These are phyloP conservation scores for Tenthredo notha DNA, from an alignment of 2,888 invertebrate species.

Conservation along the genomic window DNA sequence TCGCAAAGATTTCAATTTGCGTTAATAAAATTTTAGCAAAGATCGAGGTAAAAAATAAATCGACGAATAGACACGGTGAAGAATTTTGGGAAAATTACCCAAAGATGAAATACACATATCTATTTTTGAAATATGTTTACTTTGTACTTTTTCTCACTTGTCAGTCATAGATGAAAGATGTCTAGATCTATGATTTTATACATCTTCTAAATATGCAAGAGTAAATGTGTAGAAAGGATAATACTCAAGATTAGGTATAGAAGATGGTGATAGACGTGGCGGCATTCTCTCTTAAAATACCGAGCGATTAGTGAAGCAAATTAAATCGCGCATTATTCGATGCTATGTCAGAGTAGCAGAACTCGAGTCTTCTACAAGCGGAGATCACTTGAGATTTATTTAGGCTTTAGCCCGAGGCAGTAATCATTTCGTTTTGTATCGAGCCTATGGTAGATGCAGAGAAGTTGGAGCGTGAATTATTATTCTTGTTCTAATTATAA, in stretches of 20 bases:
- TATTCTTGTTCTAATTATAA: conserved; percentile 68
- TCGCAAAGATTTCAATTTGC: not conserved
- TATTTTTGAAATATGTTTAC: not conserved
- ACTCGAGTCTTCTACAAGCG: not conserved
- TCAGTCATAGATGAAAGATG: not conserved
- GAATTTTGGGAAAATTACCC: not conserved
- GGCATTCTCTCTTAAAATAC: conserved; percentile 19
- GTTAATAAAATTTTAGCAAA: no score
- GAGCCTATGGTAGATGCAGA: conserved; percentile 21
- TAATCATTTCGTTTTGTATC: conserved; percentile 32
- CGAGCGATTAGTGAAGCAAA: conserved; percentile 11
- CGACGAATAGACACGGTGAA: not conserved
- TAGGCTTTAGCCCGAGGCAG: conserved; percentile 24
- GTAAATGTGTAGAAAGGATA: not conserved
- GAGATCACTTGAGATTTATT: conserved; percentile 28
- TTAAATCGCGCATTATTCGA: not conserved
- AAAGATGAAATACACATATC: not conserved
- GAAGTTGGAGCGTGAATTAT: conserved; percentile 60
- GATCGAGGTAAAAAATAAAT: no score
- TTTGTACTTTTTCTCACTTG: not conserved
- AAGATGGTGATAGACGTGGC: not conserved
- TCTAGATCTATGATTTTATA: not conserved
- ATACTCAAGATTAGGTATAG: not conserved
- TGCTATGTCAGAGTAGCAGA: not conserved
- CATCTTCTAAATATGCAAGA: not conserved